A percentile compares a stretch with the other conserved stretches of the same genome.
Evolutionary conservation across 2,113 vertebrate species (phyloP).

Genomic region (Felis chaus): DNA sequence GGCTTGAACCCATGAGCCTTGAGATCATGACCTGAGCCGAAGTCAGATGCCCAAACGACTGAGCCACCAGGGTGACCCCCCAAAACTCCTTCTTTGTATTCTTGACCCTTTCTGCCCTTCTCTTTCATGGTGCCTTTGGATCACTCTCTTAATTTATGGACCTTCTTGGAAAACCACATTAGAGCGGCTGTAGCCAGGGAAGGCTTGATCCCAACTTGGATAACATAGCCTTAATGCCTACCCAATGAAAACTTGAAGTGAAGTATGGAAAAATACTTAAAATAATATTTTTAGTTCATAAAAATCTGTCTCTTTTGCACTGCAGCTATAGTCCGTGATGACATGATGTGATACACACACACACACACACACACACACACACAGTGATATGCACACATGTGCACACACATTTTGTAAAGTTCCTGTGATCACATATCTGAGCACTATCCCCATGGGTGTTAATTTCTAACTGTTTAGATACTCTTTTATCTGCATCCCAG

Average conservation of each 20-base stretch:
- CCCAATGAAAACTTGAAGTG: background rate
- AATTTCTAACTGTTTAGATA: constrained; percentile 59
- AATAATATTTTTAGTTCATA: background rate
- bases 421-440: background rate
- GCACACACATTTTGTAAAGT: background rate
- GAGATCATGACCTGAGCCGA: no score
- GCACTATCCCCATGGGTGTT: background rate
- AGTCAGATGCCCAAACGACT: no score
- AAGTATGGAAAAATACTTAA: background rate
- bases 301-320: background rate
- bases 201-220: background rate
- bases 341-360: no score
- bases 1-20: no score
- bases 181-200: background rate
- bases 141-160: background rate
- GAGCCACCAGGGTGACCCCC: no score
- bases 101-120: background rate
- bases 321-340: background rate
- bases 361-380: background rate
- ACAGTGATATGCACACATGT: background rate
- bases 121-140: background rate
- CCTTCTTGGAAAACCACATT: background rate
- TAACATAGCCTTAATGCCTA: background rate
- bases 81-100: background rate
- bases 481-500: constrained; percentile 56